Conservation (phyloP, 2,113 vertebrate species). For the Cynopterus brachyotis region DNA sequence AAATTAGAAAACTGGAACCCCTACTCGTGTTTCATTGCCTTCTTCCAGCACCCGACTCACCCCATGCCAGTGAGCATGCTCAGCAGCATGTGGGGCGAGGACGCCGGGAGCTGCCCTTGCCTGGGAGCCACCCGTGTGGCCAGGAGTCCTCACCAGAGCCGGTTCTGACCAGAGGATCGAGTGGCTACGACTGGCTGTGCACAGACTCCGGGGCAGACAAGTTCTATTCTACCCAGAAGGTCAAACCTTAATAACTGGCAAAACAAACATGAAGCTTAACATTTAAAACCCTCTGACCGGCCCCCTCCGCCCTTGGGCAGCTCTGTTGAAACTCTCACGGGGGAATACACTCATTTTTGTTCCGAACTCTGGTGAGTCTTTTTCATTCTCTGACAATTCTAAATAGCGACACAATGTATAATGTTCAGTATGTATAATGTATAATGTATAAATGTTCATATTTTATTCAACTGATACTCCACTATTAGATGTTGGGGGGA, state of each 20-base stretch:
- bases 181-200: not conserved
- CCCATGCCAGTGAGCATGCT: not conserved
- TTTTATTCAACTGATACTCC: not conserved
- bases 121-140: fast-evolving
- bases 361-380: not conserved
- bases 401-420: not conserved
- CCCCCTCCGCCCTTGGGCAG: not conserved
- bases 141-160: not conserved
- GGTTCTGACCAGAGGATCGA: not conserved
- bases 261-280: not conserved
- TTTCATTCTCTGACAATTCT: not conserved
- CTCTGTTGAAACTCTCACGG: not conserved
- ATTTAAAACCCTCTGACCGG: not conserved
- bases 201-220: not conserved
- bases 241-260: not conserved
- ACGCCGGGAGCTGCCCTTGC: not conserved
- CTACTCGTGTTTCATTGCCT: not conserved
- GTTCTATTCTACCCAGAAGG: not conserved
- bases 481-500: not conserved
- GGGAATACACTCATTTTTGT: not conserved
- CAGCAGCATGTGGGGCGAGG: not conserved
- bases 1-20: not conserved
- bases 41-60: not conserved
- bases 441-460: not conserved
- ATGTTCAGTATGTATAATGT: too few species aligned